Conservation (phyloP, 2,888 invertebrate species). For the Cephus runcator region DNA sequence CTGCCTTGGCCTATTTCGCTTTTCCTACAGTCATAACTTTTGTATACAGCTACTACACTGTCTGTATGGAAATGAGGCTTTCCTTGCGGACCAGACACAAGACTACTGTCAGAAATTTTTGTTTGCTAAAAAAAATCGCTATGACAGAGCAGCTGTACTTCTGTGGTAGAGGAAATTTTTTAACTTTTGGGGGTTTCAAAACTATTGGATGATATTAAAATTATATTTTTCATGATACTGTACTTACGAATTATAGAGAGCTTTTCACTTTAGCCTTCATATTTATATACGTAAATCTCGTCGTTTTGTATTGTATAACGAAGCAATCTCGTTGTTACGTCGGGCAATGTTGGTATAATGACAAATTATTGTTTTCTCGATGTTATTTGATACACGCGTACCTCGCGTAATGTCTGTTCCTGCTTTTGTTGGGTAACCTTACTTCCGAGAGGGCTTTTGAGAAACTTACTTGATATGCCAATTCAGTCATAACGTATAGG, state of each 20-base stretch:
- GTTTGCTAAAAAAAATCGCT: no score
- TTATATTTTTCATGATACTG: neutral
- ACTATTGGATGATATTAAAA: neutral
- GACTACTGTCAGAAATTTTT: neutral
- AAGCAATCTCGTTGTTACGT: neutral
- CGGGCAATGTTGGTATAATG: neutral
- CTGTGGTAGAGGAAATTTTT: neutral
- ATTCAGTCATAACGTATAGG: neutral
- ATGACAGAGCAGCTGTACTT: neutral
- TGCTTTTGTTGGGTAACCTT: neutral
- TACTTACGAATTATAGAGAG: neutral
- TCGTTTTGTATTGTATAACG: neutral
- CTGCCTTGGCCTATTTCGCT: neutral
- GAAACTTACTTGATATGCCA: neutral
- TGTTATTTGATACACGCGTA: neutral
- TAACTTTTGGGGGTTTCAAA: neutral
- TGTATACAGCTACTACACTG: neutral
- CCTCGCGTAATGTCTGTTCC: neutral
- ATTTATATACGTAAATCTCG: neutral
- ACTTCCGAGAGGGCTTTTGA: neutral
- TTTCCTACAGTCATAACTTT: neutral
- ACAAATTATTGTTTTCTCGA: neutral
- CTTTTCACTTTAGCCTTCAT: neutral
- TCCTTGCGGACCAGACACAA: neutral
- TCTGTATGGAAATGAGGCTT: neutral